Base-by-base conservation (phyloP, 30 jellyfish, hydroid and myxozoan genomes). In the Chironex yamaguchii region DNA sequence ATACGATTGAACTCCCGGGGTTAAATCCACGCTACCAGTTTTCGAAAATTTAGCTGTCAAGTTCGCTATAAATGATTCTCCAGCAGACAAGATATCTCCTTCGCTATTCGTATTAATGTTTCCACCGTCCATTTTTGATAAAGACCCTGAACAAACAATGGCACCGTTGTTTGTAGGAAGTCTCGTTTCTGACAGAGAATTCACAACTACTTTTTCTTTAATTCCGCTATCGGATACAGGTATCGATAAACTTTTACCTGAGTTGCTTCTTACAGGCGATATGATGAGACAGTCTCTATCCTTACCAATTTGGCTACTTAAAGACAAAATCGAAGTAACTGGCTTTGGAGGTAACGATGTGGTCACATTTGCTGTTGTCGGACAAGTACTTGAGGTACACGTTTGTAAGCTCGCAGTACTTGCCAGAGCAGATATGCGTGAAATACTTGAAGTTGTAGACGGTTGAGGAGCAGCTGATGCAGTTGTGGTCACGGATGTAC, bases 31-130 rank as follows among this genome's bases (percentile, higher is more conserved):
- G 24, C 23, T 33, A 54, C 29, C 30, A 65, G n/a, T 48, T 17
- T 86, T 79, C 1, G 90, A 76, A 35, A 86, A 67, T 66, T 89
- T 94, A 2, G 99, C 99, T 2, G 97, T 89, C 35, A 94, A 87
- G 20, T 94, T 96, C 50, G 96, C 99, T 2, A 94, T 78, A 42
- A 95, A 95, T 82, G 77, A 82, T 49, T 95, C 99, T 29, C 99
- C 99, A 22, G 99, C 99, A 21, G 84, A 79, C 72, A 95, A 49
- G 31, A 95, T 84, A 31, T 95, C 97, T 1, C 93, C 83, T 28
- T 71, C 96, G 9, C 69, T 29, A 1, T 97, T 73, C 12, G 76
- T 58, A 1, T 62, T 90, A 42, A 42, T 17, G 17, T 9, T 42
- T 17, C 58, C 17, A 6, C 17, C 17, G 58, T 42, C 58, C 9